phyloP scores from a whole-genome alignment of 2,113 vertebrate genomes.

The Myotis davidii region DNA sequence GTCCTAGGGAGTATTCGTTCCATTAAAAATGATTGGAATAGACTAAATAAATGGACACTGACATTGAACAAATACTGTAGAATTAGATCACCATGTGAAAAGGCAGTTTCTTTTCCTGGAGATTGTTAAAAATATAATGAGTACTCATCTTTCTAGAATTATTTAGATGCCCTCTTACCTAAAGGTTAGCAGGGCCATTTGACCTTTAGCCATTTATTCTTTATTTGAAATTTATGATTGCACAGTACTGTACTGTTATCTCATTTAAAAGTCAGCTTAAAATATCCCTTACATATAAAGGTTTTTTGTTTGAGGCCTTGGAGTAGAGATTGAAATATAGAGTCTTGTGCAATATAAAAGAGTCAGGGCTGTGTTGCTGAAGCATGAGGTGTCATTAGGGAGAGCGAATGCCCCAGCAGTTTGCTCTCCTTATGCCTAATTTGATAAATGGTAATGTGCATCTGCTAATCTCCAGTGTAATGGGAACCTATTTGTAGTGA shows the following conservation, averaged over 20 bases:
- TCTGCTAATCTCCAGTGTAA: slow-evolving; percentile 58
- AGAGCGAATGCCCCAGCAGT: slow-evolving; percentile 42
- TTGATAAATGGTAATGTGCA: slow-evolving; percentile 67
- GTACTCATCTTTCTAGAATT: not conserved
- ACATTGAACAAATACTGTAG: slow-evolving; percentile 14
- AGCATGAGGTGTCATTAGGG: slow-evolving; percentile 2
- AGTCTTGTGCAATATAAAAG: not conserved
- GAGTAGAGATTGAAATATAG: not conserved
- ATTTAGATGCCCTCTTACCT: not conserved
- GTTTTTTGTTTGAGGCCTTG: not conserved
- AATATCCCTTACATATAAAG: not conserved
- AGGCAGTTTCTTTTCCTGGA: not conserved
- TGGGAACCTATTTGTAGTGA: slow-evolving; percentile 61
- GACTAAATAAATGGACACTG: not conserved
- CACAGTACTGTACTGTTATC: not conserved
- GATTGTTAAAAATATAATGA: slow-evolving; percentile 4
- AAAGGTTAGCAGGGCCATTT: not conserved
- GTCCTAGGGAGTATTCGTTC: not conserved
- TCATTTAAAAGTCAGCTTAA: not conserved
- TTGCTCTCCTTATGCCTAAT: slow-evolving; percentile 64
- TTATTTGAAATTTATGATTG: not conserved
- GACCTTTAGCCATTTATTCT: not conserved
- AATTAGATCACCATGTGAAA: slow-evolving; percentile 20
- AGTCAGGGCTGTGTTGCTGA: not conserved
- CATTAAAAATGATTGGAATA: not conserved